Evolutionary conservation across 2,113 vertebrate genomes (phyloP), one percentile per base, ranked within the genome.

Genomic region (Hippocampus comes): DNA sequence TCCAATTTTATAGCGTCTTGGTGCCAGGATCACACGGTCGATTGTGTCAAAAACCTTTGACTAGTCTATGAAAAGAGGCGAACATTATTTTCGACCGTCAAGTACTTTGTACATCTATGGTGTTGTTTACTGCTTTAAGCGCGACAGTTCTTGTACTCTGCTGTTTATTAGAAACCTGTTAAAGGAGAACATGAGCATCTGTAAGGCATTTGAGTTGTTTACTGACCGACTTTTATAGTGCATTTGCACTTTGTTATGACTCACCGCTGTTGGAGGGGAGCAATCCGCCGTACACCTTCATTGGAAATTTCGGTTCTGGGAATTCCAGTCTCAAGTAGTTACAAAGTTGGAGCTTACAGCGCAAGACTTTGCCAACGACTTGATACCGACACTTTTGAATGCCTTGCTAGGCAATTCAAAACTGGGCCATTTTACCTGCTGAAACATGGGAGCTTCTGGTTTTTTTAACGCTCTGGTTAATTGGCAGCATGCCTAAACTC

Each of bases 401-500:
- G 68, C 81, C 68, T 71, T 77, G 72, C 72, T 64, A 72, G 79
- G 69, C 73, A 80, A 82, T 89, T 85, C 81, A 74, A 83, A 82
- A 74, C 21, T 69, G 67, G 46, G 59, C 67, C 67, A 77, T 84
- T 84, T 76, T 72, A 88, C 85, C 85, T 87, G 78, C 78, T 78
- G 78, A 78, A 83, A 86, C 76, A 56, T 67, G 2, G 74, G 30
- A 72, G 81, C 75, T 73, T 55, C 60, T 76, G 77, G 48, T 85
- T 73, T 79, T 87, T 85, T 79, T 73, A 80, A 4, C 84, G 70
- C 70, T 79, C 65, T 70, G 34, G 75, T 82, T 91, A 88, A 90
- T 90, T 89, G 89, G 84, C 81, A 87, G 72, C 70, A 69, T 78
- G 80, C 59, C 81, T 78, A 65, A 49, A 76, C 79, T 80, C 82